Base-by-base conservation (phyloP, 2,888 invertebrate genomes). In the Stenolophus ochropezus region DNA sequence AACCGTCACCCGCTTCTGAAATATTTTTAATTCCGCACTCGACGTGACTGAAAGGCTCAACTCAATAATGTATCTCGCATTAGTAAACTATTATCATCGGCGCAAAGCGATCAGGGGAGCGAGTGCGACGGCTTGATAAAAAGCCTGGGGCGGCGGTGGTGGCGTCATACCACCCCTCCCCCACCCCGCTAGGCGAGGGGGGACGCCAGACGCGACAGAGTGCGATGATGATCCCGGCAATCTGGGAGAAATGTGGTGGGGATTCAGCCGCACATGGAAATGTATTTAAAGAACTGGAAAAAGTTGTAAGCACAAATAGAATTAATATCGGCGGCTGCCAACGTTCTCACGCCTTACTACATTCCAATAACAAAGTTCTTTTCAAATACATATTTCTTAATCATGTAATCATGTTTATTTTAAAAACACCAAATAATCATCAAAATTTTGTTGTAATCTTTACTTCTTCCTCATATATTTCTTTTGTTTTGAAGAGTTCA, bases 191-290 rank as follows among this genome's bases (percentile, higher is more conserved):
- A 47, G 42, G 71, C 6, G 42, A 47, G 42, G 71, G 16, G 5
- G 47, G 47, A n/a, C 16, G 71, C 42, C 42, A 18, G 74, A 23
- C 53, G 74, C 25, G 51, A 51, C 42, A 14, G 25, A 74, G 53
- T 27, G 53, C 53, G 83, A 84, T 84, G 85, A 86, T 86, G 85
- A 85, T 85, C 85, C 84, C 84, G 83, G 85, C 85, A 86, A 86
- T 86, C 85, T 86, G 85, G 84, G 85, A 84, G 83, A 83, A 82
- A 84, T 83, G 71, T 14, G 56, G 18, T 8, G 65, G 65, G 33
- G 65, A 69, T 21, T 21, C 14, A 25, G 25, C 18, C 51, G n/a
- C 49, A 74, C 74, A 53, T 73, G 47, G 51, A 51, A 51, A 73
- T 73, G 49, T 73, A 73, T 51, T 73, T 51, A 73, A 73, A 69